These are phyloP conservation scores for Steinernema carpocapsae DNA, from an alignment of 2,888 invertebrate genomes.

Conservation along the genomic window DNA sequence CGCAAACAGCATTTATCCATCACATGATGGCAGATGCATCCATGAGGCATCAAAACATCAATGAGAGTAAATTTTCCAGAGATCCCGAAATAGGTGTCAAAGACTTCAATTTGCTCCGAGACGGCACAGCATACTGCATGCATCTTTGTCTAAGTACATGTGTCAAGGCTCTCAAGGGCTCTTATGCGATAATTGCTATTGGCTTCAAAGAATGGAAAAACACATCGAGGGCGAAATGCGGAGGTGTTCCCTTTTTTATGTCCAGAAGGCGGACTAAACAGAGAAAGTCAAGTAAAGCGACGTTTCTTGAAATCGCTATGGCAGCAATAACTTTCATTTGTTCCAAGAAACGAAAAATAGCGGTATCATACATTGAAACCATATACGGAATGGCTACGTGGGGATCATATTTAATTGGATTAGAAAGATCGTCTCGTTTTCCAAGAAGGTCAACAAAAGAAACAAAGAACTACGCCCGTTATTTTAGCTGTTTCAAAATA, in stretches of 20 bases:
- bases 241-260: not conserved
- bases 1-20: not conserved
- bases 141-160: constrained; percentile 11
- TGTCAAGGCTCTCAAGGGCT: constrained; percentile 13
- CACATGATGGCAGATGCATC: not conserved
- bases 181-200: constrained; percentile 23
- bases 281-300: not conserved
- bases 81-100: not conserved
- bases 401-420: no score
- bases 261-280: constrained; percentile 6
- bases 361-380: no score
- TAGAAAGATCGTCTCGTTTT: no score
- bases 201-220: constrained; percentile 9
- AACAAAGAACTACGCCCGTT: no score
- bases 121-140: not conserved
- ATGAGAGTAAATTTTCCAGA: not conserved
- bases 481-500: no score
- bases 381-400: no score
- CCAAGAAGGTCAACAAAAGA: no score
- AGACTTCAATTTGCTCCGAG: not conserved
- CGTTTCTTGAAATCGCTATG: not conserved
- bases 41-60: not conserved
- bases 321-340: no score
- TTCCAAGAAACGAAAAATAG: no score
- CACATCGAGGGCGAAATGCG: not conserved